Base-by-base conservation (phyloP, 2,113 vertebrate genomes). In the Monopterus albus region DNA sequence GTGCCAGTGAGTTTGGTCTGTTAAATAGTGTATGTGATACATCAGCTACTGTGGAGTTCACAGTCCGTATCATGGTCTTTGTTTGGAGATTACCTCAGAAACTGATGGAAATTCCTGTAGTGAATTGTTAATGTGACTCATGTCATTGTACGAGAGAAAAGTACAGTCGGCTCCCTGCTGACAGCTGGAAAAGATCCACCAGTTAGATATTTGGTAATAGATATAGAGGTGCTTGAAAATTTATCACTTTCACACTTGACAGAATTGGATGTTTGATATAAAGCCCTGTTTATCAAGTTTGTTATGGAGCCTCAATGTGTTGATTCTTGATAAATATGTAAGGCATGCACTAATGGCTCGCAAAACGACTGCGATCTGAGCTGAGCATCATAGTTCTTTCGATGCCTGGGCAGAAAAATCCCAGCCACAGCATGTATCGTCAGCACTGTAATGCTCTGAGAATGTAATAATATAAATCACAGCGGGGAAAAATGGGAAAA, bases 21-120 rank as follows among this genome's bases (percentile, higher is more conserved):
- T 50, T 47, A 72, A 79, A 55, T 61, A n/a, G n/a, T n/a, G n/a
- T n/a, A 18, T 53, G 14, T 50, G 64, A 75, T 78, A 62, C 65
- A 75, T 81, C 70, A 81, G 67, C 45, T 53, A n/a, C 51, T 55
- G 18, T 49, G 39, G 55, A 46, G 66, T 86, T 82, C 68, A 66
- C 72, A 52, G 56, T 46, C 57, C 55, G 74, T 52, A 58, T 78
- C 69, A 17, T 1, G 3, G 39, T 39, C 56, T 77, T 83, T 83
- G 79, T 85, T 69, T 43, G 42, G 50, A 79, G 81, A 87, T 87
- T 86, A 87, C 33, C 55, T 58, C 72, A 66, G 61, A 29, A 78
- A 82, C 70, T 90, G 87, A 88, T 86, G 82, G 83, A 87, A 88
- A 85, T 31, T n/a, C 68, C 61, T 66, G 79, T 82, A 91, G 89